A percentile compares a stretch with the other conserved stretches of the same genome.
These are phyloP conservation scores for Agonum fuliginosum DNA, from an alignment of 2,888 invertebrate species.

Conservation along the genomic window DNA sequence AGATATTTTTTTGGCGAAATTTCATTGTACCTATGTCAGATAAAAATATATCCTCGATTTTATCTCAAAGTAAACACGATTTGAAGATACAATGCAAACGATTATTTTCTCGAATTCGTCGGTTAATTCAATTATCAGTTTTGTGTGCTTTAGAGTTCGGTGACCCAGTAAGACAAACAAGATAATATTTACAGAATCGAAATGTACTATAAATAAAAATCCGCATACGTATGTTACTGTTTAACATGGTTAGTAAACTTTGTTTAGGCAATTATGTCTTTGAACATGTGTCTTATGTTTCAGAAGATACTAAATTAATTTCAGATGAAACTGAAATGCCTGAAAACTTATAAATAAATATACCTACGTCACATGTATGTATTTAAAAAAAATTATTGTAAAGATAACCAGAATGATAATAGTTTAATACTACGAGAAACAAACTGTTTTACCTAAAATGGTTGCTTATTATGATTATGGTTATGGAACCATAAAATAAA, in stretches of 20 bases:
- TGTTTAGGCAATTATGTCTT: neutral
- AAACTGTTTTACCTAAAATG: no score
- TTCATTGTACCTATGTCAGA: no score
- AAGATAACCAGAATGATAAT: neutral
- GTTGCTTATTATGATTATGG: no score
- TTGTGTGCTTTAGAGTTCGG: constrained; percentile 21
- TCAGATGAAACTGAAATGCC: neutral
- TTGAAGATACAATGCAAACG: constrained; percentile 25
- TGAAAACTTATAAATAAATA: neutral
- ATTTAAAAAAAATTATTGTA: neutral
- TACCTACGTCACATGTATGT: neutral
- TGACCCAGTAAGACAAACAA: constrained; percentile 8
- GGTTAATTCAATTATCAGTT: constrained; percentile 33
- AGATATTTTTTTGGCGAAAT: no score
- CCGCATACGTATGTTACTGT: constrained; percentile 19
- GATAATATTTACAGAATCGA: constrained; percentile 34
- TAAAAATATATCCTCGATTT: no score
- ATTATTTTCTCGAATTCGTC: constrained; percentile 10
- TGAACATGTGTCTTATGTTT: constrained; percentile 28
- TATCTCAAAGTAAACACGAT: constrained; percentile 17
- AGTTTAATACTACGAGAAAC: no score
- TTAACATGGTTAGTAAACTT: constrained; percentile 2
- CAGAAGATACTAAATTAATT: no score
- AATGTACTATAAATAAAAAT: constrained; percentile 41
- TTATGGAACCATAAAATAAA: no score